Evolutionary conservation across 1,140 invertebrate species (phyloP).

Genomic region (Tetragonula clypearis): DNA sequence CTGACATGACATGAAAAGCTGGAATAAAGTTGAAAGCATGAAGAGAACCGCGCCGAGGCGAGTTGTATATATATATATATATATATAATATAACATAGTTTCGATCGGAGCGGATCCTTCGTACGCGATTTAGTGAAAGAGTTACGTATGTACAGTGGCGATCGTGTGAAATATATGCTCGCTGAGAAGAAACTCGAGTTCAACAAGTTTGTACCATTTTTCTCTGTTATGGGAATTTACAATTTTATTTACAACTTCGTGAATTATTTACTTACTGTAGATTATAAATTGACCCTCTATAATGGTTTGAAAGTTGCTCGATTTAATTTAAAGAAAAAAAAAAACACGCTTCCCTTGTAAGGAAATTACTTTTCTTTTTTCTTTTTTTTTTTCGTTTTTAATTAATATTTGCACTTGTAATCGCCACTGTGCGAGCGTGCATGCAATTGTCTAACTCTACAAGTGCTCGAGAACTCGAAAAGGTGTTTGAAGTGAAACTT

Average conservation of each 20-base stretch:
- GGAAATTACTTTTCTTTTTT: too few species aligned
- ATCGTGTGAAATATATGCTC: background rate
- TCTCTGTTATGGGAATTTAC: background rate
- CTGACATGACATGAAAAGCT: slow-evolving; percentile 62
- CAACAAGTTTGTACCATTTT: background rate
- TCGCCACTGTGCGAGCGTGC: slow-evolving; percentile 17
- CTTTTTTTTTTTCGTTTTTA: background rate
- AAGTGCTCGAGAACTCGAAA: slow-evolving; percentile 41
- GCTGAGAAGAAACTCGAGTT: background rate
- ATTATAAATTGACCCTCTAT: background rate
- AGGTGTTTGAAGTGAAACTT: slow-evolving; percentile 23
- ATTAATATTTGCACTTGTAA: background rate
- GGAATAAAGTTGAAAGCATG: slow-evolving; percentile 59
- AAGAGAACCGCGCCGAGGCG: slow-evolving; percentile 52
- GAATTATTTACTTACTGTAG: background rate
- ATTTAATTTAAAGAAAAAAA: background rate
- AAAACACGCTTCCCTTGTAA: too few species aligned
- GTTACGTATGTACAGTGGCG: background rate
- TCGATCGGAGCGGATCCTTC: slow-evolving; percentile 45
- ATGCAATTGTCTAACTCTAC: slow-evolving; percentile 38
- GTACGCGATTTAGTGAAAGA: slow-evolving; percentile 8
- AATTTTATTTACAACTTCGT: background rate
- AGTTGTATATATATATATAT: background rate
- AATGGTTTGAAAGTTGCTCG: background rate
- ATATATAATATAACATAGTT: background rate